Evolutionary conservation across 1,140 invertebrate genomes (phyloP).

Genomic region (Brachionus angularis): DNA sequence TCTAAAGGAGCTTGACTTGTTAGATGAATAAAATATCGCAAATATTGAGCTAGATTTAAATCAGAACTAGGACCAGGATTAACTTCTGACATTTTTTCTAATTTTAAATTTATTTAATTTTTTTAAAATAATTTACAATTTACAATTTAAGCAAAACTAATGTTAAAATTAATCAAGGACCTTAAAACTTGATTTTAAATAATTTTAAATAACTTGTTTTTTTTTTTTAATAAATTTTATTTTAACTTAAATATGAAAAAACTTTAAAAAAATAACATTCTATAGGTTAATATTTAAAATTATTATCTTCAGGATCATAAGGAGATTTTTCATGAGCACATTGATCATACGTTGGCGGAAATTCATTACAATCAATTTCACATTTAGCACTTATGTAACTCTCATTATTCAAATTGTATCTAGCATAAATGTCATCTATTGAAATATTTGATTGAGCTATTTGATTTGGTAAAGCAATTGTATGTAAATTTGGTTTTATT

Average conservation of each 20-base stretch:
- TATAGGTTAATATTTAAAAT: too few species aligned
- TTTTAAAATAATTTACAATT: too few species aligned
- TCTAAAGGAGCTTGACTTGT: slow-evolving; percentile 25
- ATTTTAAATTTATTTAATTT: neutral
- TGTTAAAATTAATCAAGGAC: too few species aligned
- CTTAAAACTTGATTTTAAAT: too few species aligned
- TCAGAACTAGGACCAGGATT: neutral
- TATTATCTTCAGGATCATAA: too few species aligned
- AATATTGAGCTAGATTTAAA: neutral
- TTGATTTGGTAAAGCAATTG: neutral
- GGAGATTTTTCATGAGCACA: too few species aligned
- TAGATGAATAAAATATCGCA: slow-evolving; percentile 31
- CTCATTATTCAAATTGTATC: neutral
- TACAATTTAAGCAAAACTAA: too few species aligned
- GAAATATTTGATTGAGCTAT: neutral
- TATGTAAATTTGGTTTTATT: neutral
- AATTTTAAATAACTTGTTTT: too few species aligned
- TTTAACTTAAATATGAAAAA: too few species aligned
- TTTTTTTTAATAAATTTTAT: too few species aligned
- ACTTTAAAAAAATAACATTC: too few species aligned
- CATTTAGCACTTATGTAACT: neutral
- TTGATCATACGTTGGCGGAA: neutral
- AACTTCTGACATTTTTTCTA: slow-evolving; percentile 18
- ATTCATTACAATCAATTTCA: neutral
- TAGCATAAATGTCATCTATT: neutral